Conservation (phyloP, 1,140 invertebrate species). For the Manduca sexta region DNA sequence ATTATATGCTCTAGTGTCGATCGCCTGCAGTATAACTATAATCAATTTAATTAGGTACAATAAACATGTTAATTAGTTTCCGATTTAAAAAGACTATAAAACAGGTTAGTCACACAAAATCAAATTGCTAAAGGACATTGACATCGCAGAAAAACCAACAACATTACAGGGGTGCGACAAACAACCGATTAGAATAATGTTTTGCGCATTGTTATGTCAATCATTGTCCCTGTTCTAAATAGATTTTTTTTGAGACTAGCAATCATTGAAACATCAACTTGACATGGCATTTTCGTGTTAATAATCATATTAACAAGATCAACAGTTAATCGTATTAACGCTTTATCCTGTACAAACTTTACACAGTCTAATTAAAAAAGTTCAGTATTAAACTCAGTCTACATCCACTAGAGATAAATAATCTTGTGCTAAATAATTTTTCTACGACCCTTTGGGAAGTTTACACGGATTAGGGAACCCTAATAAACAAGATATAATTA, state of each 20-base stretch:
- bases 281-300: background rate
- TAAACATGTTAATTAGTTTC: background rate
- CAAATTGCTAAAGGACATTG: slow-evolving; percentile 28
- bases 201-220: slow-evolving; percentile 50
- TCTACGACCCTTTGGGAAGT: background rate
- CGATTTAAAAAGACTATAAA: background rate
- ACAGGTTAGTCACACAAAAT: slow-evolving; percentile 9
- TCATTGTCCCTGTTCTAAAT: slow-evolving; percentile 16
- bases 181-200: slow-evolving; percentile 19
- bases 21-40: no score
- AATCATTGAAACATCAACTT: background rate
- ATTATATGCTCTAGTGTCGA: no score
- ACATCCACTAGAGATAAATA: background rate
- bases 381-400: no score
- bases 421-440: background rate
- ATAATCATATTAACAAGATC: no score
- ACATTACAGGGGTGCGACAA: slow-evolving; percentile 1
- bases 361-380: no score
- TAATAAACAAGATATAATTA: slow-evolving; percentile 24
- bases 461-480: background rate
- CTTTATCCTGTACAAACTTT: no score
- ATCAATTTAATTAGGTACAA: no score
- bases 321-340: no score
- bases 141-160: slow-evolving; percentile 12
- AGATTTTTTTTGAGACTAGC: background rate